phyloP scores from a whole-genome alignment of 2,113 vertebrate species.

The Castor canadensis region DNA sequence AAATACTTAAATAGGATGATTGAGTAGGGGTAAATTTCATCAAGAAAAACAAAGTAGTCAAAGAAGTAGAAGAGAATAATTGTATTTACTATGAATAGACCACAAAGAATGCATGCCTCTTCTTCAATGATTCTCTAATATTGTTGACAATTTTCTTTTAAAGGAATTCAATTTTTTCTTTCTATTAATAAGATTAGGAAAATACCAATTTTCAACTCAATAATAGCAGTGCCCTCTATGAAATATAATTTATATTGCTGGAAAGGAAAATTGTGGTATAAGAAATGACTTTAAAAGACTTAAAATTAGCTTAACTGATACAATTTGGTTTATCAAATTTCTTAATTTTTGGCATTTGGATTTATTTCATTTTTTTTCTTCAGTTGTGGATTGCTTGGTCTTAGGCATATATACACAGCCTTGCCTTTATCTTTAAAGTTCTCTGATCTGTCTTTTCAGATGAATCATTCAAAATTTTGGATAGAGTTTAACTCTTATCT shows the following conservation, averaged over 20 bases:
- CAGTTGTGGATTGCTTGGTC: not conserved
- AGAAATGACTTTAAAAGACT: too few relatives aligned
- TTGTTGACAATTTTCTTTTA: not conserved
- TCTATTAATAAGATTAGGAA: not conserved
- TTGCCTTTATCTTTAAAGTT: not conserved
- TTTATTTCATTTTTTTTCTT: not conserved
- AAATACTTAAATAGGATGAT: not conserved
- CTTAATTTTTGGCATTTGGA: not conserved
- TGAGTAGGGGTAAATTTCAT: not conserved
- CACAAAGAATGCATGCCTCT: not conserved
- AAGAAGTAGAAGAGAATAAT: not conserved
- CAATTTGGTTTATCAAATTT: not conserved
- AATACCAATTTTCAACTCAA: not conserved
- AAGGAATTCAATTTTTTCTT: not conserved
- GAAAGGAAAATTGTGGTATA: not conserved
- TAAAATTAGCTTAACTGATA: conserved; percentile 2
- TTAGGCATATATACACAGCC: not conserved
- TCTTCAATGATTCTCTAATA: not conserved
- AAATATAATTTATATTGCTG: not conserved
- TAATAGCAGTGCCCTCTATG: not conserved
- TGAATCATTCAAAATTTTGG: not conserved
- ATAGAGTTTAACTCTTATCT: not conserved
- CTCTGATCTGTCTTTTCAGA: not conserved
- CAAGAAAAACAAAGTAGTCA: not conserved
- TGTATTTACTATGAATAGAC: not conserved